Evolutionary conservation across 2,888 invertebrate genomes (phyloP), one percentile per base, ranked within the genome.

Genomic region (Tachina lurida): DNA sequence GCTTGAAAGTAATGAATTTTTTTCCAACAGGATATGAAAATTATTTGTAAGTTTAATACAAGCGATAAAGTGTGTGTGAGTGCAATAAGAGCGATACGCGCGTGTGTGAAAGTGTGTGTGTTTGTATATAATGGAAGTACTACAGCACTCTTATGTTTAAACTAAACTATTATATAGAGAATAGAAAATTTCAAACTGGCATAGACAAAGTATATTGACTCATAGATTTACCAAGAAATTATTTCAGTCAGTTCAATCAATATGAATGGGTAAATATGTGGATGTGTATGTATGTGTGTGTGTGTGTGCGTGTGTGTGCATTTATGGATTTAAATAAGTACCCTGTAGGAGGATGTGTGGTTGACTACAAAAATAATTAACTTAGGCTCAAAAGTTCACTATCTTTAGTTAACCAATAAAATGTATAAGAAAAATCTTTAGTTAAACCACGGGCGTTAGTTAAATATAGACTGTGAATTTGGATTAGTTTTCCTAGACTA

Each of bases 201-300:
- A 67, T 78, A 85, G 84, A 78, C 86, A 86, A 79, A 83, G 86
- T 83, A 80, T 86, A 86, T 86, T 83, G 83, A 86, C 86, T 86
- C 86, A 83, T 86, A 86, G 83, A 86, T 83, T 86, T 83, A 86
- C 86, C 76, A 63, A 73, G 86, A 83, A 86, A 86, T 83, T 86
- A 83, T 86, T 83, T 79, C 65, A 83, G 79, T 79, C 77, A 83
- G 84, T 84, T 74, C 80, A 83, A 85, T 85, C 80, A 84, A 78
- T 84, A 71, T 84, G 71, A 54, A 85, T 68, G 31, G 17, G 49
- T 43, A 45, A 60, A 12, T 12, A 63, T 56, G 10, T 54, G 17
- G 13, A n/a, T 47, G 2, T 15, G 3, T 67, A 5, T 45, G 60
- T 56, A 10, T 54, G 19, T 52, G 45, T 65, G 63, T n/a, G n/a